phyloP scores from a whole-genome alignment of 2,797 vertebrate genomes.

The Cetoscarus ocellatus region DNA sequence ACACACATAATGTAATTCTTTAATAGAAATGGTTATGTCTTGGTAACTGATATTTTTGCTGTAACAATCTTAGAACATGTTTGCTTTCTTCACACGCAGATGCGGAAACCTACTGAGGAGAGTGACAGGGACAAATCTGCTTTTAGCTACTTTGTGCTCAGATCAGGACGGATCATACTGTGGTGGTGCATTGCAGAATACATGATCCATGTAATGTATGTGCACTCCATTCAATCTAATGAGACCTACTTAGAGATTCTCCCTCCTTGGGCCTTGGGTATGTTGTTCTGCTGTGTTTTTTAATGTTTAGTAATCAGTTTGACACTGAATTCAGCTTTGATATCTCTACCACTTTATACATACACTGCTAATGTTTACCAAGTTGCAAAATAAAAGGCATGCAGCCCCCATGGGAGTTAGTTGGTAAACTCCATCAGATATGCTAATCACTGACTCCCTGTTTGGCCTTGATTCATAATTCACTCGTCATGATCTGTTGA shows the following conservation, averaged over 20 bases:
- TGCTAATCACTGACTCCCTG: constrained; percentile 24
- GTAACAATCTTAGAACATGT: background rate
- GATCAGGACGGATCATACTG: constrained; percentile 85
- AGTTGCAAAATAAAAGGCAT: constrained; percentile 30
- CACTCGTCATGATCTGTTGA: background rate
- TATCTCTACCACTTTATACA: constrained; percentile 17
- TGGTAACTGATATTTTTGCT: background rate
- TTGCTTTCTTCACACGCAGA: constrained; percentile 77
- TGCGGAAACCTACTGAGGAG: constrained; percentile 78
- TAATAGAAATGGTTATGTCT: background rate
- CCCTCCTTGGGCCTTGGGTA: constrained; percentile 93
- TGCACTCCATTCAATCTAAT: constrained; percentile 92
- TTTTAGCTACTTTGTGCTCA: constrained; percentile 65
- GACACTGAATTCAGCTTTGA: constrained; percentile 13
- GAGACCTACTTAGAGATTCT: constrained; percentile 88
- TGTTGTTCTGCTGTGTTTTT: constrained; percentile 55
- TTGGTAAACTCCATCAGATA: constrained; percentile 15
- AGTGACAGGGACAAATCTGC: constrained; percentile 63
- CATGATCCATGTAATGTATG: constrained; percentile 95
- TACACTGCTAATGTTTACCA: constrained; percentile 9
- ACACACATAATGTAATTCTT: background rate
- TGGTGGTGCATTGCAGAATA: constrained; percentile 95
- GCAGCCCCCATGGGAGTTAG: constrained; percentile 17
- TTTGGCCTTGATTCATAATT: constrained; percentile 10
- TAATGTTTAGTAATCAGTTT: constrained; percentile 5